These are phyloP conservation scores for Euspilapteryx auroguttella DNA, from an alignment of 2,888 invertebrate species.

Conservation along the genomic window DNA sequence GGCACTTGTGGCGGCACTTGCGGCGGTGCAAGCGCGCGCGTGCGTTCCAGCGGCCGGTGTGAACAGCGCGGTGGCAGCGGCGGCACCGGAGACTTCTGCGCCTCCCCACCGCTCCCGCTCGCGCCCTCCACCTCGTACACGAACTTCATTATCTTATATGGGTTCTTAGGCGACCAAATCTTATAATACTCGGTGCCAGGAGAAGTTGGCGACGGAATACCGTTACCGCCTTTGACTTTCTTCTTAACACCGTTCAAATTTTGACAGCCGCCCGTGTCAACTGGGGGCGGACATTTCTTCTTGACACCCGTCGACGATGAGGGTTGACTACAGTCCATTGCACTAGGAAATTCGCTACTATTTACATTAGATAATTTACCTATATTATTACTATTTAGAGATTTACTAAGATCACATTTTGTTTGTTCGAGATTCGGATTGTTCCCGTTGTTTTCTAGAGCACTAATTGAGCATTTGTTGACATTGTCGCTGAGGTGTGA, in stretches of 20 bases:
- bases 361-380: too few species aligned
- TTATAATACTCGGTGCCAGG: constrained; percentile 68
- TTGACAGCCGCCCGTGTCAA: constrained; percentile 50
- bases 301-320: constrained; percentile 46
- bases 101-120: constrained; percentile 38
- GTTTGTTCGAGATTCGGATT: constrained; percentile 33
- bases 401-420: constrained; percentile 54
- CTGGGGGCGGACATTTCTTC: constrained; percentile 59
- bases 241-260: constrained; percentile 64
- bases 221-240: constrained; percentile 60
- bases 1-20: constrained; percentile 66
- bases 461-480: constrained; percentile 60
- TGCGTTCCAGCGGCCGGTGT: constrained; percentile 69
- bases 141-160: constrained; percentile 59
- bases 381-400: constrained; percentile 48
- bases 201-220: constrained; percentile 56
- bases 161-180: constrained; percentile 68
- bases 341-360: constrained; percentile 49
- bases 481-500: constrained; percentile 52
- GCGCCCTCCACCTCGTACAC: constrained; percentile 54
- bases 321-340: constrained; percentile 25
- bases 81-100: constrained; percentile 69
- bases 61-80: constrained; percentile 66
- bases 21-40: constrained; percentile 63
- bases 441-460: constrained; percentile 48